Evolutionary conservation across 2,888 invertebrate genomes (phyloP).

Genomic region (Sinohyriopsis cumingii): DNA sequence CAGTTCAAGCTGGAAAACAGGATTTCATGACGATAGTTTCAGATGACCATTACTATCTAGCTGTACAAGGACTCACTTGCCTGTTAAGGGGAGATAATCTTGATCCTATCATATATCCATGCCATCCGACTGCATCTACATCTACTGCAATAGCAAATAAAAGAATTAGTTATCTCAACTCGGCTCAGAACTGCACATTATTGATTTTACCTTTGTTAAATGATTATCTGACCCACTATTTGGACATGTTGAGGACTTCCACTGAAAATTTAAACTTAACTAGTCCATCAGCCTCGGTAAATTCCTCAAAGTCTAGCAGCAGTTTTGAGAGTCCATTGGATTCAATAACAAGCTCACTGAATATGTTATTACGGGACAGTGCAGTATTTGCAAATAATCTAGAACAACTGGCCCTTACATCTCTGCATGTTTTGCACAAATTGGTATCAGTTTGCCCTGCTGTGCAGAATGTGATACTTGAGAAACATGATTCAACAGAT

Average conservation of each 20-base stretch:
- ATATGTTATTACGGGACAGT: slow-evolving; percentile 45
- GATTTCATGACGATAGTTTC: slow-evolving; percentile 23
- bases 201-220: slow-evolving; percentile 52
- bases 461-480: slow-evolving; percentile 33
- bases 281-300: slow-evolving; percentile 16
- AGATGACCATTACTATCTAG: slow-evolving; percentile 36
- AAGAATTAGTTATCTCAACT: not conserved
- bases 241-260: slow-evolving; percentile 41
- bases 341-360: slow-evolving; percentile 51
- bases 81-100: slow-evolving; percentile 11
- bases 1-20: slow-evolving; percentile 6
- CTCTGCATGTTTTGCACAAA: slow-evolving; percentile 40
- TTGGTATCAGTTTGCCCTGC: slow-evolving; percentile 37
- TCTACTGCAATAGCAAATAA: not conserved
- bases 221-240: slow-evolving; percentile 56
- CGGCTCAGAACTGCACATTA: slow-evolving; percentile 32
- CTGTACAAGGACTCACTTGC: slow-evolving; percentile 38
- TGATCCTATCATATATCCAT: not conserved
- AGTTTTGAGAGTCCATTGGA: slow-evolving; percentile 51
- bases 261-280: slow-evolving; percentile 15
- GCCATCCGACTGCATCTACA: slow-evolving; percentile 1
- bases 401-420: slow-evolving; percentile 43
- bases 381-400: slow-evolving; percentile 52
- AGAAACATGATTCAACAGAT: slow-evolving; percentile 10
- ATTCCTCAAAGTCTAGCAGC: slow-evolving; percentile 32